phyloP scores from a whole-genome alignment of 1,140 invertebrate species.

The Drosophila mayri region DNA sequence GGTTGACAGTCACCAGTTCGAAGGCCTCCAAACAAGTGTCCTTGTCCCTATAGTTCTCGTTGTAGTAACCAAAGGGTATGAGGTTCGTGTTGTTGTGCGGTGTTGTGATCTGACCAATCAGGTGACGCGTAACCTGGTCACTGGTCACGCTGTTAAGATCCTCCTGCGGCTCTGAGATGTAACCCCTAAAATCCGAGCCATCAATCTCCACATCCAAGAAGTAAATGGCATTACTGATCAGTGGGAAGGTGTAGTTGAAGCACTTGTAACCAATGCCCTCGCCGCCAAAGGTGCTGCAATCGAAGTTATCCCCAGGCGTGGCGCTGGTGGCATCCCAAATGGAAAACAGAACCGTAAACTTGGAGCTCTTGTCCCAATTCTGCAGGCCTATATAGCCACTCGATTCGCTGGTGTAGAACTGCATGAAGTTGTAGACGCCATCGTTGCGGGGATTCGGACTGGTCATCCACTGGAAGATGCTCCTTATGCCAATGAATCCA shows the following conservation, averaged over 20 bases:
- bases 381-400: constrained; percentile 38
- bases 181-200: constrained; percentile 20
- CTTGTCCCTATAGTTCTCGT: constrained; percentile 42
- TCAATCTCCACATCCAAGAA: constrained; percentile 45
- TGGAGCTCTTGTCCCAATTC: constrained; percentile 41
- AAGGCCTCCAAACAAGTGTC: constrained; percentile 28
- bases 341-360: constrained; percentile 31
- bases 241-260: constrained; percentile 31
- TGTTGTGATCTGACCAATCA: constrained; percentile 37
- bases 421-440: constrained; percentile 40
- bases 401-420: constrained; percentile 34
- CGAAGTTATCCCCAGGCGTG: constrained; percentile 11
- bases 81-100: constrained; percentile 11
- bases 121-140: not conserved
- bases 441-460: constrained; percentile 29
- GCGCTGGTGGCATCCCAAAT: constrained; percentile 35
- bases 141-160: constrained; percentile 18
- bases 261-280: constrained; percentile 39
- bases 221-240: constrained; percentile 47
- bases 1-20: constrained; percentile 42
- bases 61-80: constrained; percentile 43
- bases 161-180: constrained; percentile 44
- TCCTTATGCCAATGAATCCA: constrained; percentile 23
- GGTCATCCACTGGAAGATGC: constrained; percentile 45
- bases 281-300: constrained; percentile 32